A percentile compares a stretch with the other conserved stretches of the same genome.
Conservation (phyloP, 1,140 invertebrate species). For the Trichonephila clavata region DNA sequence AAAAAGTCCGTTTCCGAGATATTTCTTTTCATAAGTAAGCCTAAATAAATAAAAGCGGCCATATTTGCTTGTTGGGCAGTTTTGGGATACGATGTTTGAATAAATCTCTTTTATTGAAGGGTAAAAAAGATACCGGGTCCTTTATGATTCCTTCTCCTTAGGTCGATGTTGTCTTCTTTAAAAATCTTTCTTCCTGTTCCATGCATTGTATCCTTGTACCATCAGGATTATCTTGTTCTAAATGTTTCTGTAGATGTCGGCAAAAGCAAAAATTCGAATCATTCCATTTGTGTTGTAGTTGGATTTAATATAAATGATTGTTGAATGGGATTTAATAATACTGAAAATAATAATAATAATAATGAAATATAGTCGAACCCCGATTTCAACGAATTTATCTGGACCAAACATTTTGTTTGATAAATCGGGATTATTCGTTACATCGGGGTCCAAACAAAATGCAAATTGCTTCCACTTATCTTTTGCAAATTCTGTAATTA, state of each 20-base stretch:
- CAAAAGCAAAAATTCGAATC: neutral
- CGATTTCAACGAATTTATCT: too few relatives aligned
- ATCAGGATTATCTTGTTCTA: neutral
- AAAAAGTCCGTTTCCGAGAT: conserved; percentile 42
- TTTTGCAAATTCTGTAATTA: too few relatives aligned
- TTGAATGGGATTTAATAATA: too few relatives aligned
- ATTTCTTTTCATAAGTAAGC: conserved; percentile 59
- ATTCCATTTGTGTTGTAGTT: neutral
- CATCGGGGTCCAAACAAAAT: too few relatives aligned
- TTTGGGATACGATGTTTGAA: conserved; percentile 40
- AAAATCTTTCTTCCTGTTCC: neutral
- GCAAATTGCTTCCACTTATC: too few relatives aligned
- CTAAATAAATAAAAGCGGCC: conserved; percentile 46
- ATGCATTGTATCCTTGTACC: neutral
- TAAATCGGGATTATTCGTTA: too few relatives aligned
- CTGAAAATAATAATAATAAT: too few relatives aligned
- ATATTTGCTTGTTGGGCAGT: conserved; percentile 65
- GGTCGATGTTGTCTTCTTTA: neutral
- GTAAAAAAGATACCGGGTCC: conserved; percentile 4
- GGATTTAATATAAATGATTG: neutral
- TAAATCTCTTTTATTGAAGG: conserved; percentile 47
- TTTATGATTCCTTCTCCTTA: neutral
- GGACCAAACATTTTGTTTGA: too few relatives aligned
- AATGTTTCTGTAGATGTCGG: neutral
- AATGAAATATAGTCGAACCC: too few relatives aligned